phyloP scores from a whole-genome alignment of 1,140 invertebrate genomes.

The Ditylenchus dipsaci region DNA sequence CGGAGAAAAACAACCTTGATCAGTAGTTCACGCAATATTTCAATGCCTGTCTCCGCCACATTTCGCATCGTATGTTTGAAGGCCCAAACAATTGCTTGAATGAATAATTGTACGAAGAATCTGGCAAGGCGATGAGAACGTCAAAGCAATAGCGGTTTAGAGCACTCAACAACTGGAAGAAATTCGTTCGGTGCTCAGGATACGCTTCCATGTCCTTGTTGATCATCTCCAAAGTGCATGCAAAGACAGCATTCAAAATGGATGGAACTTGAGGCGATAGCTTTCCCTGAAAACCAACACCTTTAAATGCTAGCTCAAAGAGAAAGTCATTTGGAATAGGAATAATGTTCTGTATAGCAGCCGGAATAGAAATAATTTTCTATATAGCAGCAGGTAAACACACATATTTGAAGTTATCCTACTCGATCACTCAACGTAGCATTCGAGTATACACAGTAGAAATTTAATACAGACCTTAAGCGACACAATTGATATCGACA shows the following conservation, averaged over 20 bases:
- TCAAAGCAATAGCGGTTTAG: conserved; percentile 47
- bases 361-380: too few species aligned
- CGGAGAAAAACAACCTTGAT: conserved; percentile 1
- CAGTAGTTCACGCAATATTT: conserved; percentile 41
- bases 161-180: conserved; percentile 86
- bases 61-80: conserved; percentile 99
- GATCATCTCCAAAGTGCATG: conserved; percentile 98
- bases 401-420: too few species aligned
- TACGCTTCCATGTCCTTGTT: conserved; percentile 99
- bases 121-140: conserved; percentile 78
- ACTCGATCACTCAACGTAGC: too few species aligned
- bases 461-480: conserved; percentile 65
- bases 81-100: conserved; percentile 99
- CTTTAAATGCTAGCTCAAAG: conserved; percentile 1
- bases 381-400: too few species aligned
- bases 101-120: conserved; percentile 92
- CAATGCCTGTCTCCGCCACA: conserved; percentile 81
- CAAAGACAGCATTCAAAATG: conserved; percentile 98
- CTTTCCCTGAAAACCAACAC: conserved; percentile 62
- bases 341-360: neutral
- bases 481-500: conserved; percentile 93
- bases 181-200: conserved; percentile 96
- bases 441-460: too few species aligned
- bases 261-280: conserved; percentile 91
- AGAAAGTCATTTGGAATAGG: conserved; percentile 7